Conservation (phyloP, 1,140 invertebrate genomes). For the Drosophila kanapiae region DNA sequence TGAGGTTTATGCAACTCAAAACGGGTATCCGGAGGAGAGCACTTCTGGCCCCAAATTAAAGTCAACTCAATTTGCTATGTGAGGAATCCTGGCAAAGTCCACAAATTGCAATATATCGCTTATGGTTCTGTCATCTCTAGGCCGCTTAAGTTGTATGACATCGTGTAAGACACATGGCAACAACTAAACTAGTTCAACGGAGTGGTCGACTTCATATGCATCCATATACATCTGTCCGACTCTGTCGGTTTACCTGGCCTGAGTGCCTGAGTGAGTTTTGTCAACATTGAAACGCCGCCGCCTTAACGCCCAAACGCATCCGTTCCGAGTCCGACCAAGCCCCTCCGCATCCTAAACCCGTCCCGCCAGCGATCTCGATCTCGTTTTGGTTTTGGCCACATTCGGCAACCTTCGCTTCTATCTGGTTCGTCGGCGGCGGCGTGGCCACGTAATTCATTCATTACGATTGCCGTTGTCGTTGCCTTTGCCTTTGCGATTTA, state of each 20-base stretch:
- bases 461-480: conserved; percentile 58
- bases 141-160: conserved; percentile 59
- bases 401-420: conserved; percentile 72
- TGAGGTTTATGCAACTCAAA: background rate
- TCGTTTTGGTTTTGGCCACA: conserved; percentile 59
- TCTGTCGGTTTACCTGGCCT: conserved; percentile 25
- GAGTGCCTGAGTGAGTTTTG: conserved; percentile 72
- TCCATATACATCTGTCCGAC: conserved; percentile 46
- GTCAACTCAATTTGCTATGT: background rate
- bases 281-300: conserved; percentile 76
- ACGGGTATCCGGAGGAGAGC: background rate
- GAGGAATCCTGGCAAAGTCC: background rate
- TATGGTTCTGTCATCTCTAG: conserved; percentile 56
- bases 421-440: conserved; percentile 58
- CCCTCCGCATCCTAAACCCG: conserved; percentile 1
- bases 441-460: conserved; percentile 75
- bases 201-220: conserved; percentile 42
- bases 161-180: conserved; percentile 65
- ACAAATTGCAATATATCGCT: conserved; percentile 36
- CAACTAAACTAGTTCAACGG: conserved; percentile 71
- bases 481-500: conserved; percentile 75
- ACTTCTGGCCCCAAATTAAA: conserved; percentile 1
- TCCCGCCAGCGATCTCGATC: conserved; percentile 51
- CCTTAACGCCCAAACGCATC: conserved; percentile 80
- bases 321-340: conserved; percentile 50